phyloP scores from a whole-genome alignment of 2,113 vertebrate genomes.

The Pterophyllum scalare region DNA sequence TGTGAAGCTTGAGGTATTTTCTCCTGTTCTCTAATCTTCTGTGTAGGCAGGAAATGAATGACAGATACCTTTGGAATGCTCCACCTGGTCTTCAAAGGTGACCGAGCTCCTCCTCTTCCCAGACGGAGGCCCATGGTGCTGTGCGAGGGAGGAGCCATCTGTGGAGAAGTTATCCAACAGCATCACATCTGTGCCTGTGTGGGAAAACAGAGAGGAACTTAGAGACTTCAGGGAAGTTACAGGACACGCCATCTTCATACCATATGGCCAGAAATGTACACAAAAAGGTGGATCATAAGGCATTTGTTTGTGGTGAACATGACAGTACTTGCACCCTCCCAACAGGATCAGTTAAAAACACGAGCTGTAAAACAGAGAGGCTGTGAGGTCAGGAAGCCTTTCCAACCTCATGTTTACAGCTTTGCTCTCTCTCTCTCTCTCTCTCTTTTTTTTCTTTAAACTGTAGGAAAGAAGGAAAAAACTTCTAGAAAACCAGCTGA shows the following conservation, averaged over 20 bases:
- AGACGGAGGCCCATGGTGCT: constrained; percentile 74
- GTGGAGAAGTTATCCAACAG: constrained; percentile 90
- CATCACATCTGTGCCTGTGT: constrained; percentile 93
- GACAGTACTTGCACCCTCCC: constrained; percentile 39
- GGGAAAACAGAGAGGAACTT: background rate
- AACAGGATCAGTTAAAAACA: background rate
- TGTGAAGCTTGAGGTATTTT: background rate
- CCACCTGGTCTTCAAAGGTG: constrained; percentile 96
- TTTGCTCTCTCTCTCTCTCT: background rate
- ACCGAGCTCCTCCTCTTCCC: constrained; percentile 93
- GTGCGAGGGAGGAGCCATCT: constrained; percentile 77
- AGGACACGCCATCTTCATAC: background rate
- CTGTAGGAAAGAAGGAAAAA: background rate
- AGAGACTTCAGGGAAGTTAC: background rate
- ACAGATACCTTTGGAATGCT: constrained; percentile 87
- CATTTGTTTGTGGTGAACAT: constrained; percentile 8
- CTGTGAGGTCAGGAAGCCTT: background rate
- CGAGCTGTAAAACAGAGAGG: constrained; percentile 53
- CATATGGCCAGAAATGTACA: background rate
- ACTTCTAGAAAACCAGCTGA: too few relatives aligned
- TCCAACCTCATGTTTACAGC: background rate
- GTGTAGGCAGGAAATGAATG: background rate
- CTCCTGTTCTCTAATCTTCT: background rate
- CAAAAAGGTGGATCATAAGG: background rate
- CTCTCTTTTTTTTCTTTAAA: background rate